Conservation (phyloP, 2,113 vertebrate species). For the Misgurnus mizolepis region DNA sequence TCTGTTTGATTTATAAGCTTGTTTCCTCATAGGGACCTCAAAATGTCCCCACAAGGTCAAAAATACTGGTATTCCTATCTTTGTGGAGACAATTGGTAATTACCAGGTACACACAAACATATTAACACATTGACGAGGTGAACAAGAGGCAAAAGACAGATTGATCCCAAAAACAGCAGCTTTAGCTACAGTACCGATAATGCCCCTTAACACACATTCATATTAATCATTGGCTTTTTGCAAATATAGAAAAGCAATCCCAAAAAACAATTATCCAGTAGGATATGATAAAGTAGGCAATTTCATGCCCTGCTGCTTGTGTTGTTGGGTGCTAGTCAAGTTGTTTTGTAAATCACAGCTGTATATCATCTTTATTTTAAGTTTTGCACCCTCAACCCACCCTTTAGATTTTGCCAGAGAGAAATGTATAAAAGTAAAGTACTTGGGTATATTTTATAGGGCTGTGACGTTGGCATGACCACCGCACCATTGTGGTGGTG, state of each 20-base stretch:
- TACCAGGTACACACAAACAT: not conserved
- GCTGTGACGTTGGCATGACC: too few species aligned
- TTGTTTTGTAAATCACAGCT: conserved; percentile 63
- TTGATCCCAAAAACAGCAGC: conserved; percentile 53
- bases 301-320: conserved; percentile 76
- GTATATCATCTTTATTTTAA: conserved; percentile 66
- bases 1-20: too few species aligned
- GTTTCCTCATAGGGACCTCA: too few species aligned
- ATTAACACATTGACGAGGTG: conserved; percentile 54
- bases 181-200: conserved; percentile 53
- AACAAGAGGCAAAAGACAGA: conserved; percentile 55
- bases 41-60: too few species aligned
- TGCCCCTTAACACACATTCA: conserved; percentile 52
- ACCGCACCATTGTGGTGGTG: too few species aligned
- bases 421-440: not conserved
- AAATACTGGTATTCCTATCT: too few species aligned
- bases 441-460: too few species aligned
- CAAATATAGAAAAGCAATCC: conserved; percentile 63
- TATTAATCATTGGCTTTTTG: conserved; percentile 58
- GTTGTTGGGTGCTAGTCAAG: conserved; percentile 65
- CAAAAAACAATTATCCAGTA: conserved; percentile 70
- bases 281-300: conserved; percentile 75
- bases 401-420: not conserved
- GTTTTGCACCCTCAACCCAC: conserved; percentile 42
- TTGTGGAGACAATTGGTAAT: too few species aligned